A percentile compares a stretch with the other conserved stretches of the same genome.
phyloP scores from a whole-genome alignment of 2,888 invertebrate genomes.

The Euplexia lucipara region DNA sequence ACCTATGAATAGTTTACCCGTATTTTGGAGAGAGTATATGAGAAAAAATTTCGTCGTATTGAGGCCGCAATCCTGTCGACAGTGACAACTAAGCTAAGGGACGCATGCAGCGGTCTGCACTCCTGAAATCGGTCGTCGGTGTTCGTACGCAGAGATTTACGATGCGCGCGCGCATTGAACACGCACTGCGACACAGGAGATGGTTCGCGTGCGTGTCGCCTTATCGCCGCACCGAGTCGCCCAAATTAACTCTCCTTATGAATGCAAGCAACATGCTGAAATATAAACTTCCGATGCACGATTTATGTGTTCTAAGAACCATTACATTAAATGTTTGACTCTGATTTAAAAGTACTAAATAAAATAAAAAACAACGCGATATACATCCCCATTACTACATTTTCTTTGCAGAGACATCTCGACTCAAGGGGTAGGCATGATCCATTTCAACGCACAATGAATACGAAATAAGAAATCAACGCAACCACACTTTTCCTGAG shows the following conservation, averaged over 20 bases:
- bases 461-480: slow-evolving; percentile 89
- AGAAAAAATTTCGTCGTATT: slow-evolving; percentile 31
- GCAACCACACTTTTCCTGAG: slow-evolving; percentile 84
- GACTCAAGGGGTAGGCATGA: slow-evolving; percentile 77
- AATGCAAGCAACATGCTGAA: slow-evolving; percentile 80
- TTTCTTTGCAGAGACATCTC: slow-evolving; percentile 71
- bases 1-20: too few relatives aligned
- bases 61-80: slow-evolving; percentile 54
- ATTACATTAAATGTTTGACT: slow-evolving; percentile 32
- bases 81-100: slow-evolving; percentile 54
- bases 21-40: background rate
- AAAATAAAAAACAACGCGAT: slow-evolving; percentile 19
- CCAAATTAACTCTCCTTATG: slow-evolving; percentile 85
- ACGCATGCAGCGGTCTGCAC: slow-evolving; percentile 65
- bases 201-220: slow-evolving; percentile 79
- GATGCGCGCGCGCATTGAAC: slow-evolving; percentile 78
- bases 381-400: slow-evolving; percentile 62
- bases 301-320: slow-evolving; percentile 67
- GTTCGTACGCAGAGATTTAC: slow-evolving; percentile 75
- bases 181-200: slow-evolving; percentile 77
- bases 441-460: slow-evolving; percentile 87
- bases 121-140: slow-evolving; percentile 64
- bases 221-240: slow-evolving; percentile 78
- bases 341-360: slow-evolving; percentile 32
- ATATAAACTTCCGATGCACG: slow-evolving; percentile 64